These are phyloP conservation scores for Apteryx mantelli DNA, from an alignment of 2,113 vertebrate genomes.

Conservation along the genomic window DNA sequence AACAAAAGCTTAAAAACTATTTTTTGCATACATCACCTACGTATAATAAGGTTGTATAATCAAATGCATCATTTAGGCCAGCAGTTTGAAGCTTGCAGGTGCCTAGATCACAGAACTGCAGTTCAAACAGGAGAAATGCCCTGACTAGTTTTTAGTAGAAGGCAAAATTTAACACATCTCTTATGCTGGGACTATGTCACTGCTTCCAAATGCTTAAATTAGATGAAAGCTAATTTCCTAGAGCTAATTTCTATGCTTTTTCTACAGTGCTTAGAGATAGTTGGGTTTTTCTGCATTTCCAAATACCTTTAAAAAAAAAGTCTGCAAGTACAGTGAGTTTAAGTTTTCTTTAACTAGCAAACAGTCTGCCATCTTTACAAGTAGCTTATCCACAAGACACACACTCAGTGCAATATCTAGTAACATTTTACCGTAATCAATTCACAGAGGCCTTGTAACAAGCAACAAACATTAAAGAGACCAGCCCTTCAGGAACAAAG, in stretches of 20 bases:
- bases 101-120: neutral
- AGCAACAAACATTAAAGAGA: neutral
- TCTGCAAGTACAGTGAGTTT: neutral
- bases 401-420: neutral
- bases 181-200: neutral
- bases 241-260: neutral
- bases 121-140: neutral
- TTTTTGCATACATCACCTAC: constrained; percentile 19
- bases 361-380: neutral
- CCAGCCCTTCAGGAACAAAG: neutral
- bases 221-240: neutral
- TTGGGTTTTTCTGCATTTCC: neutral
- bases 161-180: neutral
- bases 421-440: neutral
- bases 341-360: neutral
- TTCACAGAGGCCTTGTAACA: neutral
- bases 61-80: neutral
- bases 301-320: neutral
- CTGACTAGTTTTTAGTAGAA: neutral
- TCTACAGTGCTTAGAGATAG: neutral
- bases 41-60: neutral
- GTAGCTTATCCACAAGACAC: neutral
- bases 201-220: neutral
- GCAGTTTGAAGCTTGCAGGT: neutral
- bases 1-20: neutral